These are phyloP conservation scores for Drosophila silvestris DNA, from an alignment of 2,888 invertebrate genomes.

Conservation along the genomic window DNA sequence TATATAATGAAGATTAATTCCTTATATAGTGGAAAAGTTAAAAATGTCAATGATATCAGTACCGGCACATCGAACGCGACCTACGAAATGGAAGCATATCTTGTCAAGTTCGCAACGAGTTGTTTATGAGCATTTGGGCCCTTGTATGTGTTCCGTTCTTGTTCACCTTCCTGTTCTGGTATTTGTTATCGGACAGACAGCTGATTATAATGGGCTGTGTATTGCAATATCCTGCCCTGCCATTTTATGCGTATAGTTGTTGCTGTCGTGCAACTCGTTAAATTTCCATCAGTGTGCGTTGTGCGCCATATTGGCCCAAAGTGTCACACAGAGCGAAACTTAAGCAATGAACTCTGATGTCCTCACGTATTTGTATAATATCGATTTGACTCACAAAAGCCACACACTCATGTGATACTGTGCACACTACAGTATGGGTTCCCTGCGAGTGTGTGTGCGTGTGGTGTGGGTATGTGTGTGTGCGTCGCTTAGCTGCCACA, in stretches of 20 bases:
- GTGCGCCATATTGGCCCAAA: conserved; percentile 74
- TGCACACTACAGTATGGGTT: no score
- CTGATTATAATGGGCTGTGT: conserved; percentile 70
- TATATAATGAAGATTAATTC: neutral
- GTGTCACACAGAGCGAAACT: conserved; percentile 62
- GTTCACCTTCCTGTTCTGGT: conserved; percentile 6
- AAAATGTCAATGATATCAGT: neutral
- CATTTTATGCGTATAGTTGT: conserved; percentile 18
- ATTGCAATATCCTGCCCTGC: conserved; percentile 33
- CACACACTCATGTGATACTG: conserved; percentile 33
- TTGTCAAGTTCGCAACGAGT: conserved; percentile 53
- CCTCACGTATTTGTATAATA: conserved; percentile 77
- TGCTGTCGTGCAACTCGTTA: conserved; percentile 71
- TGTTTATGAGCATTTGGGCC: conserved; percentile 57
- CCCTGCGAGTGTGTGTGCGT: neutral
- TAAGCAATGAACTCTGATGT: conserved; percentile 79
- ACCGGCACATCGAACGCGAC: neutral
- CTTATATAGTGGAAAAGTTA: neutral
- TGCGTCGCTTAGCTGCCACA: conserved; percentile 65
- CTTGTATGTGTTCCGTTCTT: neutral
- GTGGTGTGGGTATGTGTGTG: conserved; percentile 10
- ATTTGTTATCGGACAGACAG: conserved; percentile 49
- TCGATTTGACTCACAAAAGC: conserved; percentile 76
- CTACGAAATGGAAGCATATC: conserved; percentile 1
- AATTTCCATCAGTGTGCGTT: conserved; percentile 77